Percentiles rank a stretch among this genome's conserved stretches.
Evolutionary conservation across 2,113 vertebrate species (phyloP).

Genomic region (Lichenostomus cassidix): DNA sequence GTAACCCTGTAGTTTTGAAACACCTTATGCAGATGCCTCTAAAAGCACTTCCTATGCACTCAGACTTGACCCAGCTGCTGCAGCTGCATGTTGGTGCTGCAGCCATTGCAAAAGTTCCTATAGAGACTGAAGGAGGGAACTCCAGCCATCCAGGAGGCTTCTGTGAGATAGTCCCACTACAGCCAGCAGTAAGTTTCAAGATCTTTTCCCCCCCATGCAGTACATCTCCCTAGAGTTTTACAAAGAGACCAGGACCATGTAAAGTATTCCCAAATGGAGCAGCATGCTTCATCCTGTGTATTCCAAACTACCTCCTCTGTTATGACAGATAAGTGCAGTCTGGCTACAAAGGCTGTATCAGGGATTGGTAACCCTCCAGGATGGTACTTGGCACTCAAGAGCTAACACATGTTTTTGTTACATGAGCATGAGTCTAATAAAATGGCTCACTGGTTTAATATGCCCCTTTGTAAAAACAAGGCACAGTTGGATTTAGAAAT

Average conservation of each 20-base stretch:
- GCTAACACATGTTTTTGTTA: conserved; percentile 59
- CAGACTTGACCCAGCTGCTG: background rate
- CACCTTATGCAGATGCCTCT: background rate
- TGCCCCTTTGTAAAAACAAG: conserved; percentile 53
- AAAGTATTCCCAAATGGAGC: conserved; percentile 21
- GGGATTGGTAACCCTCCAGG: conserved; percentile 59
- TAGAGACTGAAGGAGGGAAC: background rate
- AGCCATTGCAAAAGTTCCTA: background rate
- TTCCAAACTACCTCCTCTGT: conserved; percentile 47
- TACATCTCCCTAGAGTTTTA: background rate
- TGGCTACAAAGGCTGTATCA: conserved; percentile 37
- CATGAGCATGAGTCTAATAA: conserved; percentile 62
- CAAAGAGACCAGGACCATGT: background rate
- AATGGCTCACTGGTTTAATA: conserved; percentile 66
- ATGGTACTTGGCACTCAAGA: conserved; percentile 57
- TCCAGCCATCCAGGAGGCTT: background rate
- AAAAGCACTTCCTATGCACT: background rate
- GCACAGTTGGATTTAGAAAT: conserved; percentile 31
- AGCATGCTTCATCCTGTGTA: background rate
- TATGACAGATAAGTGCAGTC: conserved; percentile 54
- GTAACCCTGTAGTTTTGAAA: background rate
- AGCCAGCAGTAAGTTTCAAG: background rate
- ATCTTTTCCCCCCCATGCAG: background rate
- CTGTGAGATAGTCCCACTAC: fast-evolving
- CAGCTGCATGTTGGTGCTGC: background rate